Conservation (phyloP, 2,113 vertebrate species). For the Hiodon alosoides region DNA sequence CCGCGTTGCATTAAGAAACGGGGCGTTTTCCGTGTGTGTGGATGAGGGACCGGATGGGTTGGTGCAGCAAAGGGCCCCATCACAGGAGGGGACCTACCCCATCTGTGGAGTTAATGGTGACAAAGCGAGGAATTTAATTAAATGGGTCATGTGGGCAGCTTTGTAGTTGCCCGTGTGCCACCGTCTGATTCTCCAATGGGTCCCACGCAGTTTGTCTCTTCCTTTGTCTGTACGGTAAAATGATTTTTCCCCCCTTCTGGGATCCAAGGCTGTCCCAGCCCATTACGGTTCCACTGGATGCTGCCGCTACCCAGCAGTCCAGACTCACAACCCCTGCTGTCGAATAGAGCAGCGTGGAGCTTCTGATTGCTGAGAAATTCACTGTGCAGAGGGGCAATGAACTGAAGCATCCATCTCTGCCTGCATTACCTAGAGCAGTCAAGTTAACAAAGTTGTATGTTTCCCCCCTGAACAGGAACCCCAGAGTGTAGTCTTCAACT, state of each 20-base stretch:
- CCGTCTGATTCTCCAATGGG: neutral
- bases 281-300: no score
- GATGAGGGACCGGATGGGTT: neutral
- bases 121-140: neutral
- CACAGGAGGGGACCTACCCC: neutral
- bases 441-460: no score
- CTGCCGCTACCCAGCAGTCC: no score
- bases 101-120: slow-evolving; percentile 6
- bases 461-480: no score
- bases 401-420: no score
- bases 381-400: neutral
- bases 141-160: neutral
- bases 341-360: no score
- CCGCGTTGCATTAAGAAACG: neutral
- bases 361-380: no score
- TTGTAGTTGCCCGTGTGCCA: neutral
- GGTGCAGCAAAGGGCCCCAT: neutral
- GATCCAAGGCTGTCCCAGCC: no score
- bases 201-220: neutral
- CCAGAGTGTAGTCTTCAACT: no score
- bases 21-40: neutral
- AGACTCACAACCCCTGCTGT: no score
- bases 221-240: neutral
- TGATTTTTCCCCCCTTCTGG: no score
- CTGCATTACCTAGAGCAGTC: no score